phyloP scores from a whole-genome alignment of 2,113 vertebrate species.

The Cinclus mexicanus region DNA sequence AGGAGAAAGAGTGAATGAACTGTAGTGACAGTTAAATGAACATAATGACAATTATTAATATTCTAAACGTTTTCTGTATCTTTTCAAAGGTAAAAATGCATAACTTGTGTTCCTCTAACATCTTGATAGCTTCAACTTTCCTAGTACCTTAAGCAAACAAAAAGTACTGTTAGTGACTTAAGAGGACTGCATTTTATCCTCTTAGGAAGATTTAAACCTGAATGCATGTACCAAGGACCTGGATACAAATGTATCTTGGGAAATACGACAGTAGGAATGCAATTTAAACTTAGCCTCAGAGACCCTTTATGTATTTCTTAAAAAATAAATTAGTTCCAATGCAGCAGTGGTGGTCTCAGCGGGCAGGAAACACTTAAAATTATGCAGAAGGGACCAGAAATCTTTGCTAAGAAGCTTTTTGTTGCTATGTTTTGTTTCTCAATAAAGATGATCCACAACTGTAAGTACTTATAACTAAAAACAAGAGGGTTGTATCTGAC shows the following conservation, averaged over 20 bases:
- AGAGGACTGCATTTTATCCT: not conserved
- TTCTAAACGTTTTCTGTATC: not conserved
- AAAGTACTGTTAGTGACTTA: constrained; percentile 1
- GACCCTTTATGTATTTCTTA: constrained; percentile 21
- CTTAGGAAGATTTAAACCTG: constrained; percentile 34
- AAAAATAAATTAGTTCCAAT: constrained; percentile 63
- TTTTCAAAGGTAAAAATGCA: not conserved
- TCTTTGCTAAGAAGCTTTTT: constrained; percentile 47
- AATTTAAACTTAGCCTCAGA: constrained; percentile 50
- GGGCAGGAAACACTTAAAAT: constrained; percentile 46
- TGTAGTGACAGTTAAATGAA: not conserved
- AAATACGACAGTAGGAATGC: constrained; percentile 15
- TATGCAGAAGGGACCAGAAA: constrained; percentile 45
- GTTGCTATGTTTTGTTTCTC: constrained; percentile 50
- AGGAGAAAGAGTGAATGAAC: not conserved
- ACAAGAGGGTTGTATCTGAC: constrained; percentile 19
- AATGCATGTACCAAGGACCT: not conserved
- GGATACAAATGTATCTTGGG: not conserved
- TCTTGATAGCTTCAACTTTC: not conserved
- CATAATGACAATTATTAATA: not conserved
- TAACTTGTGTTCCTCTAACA: not conserved
- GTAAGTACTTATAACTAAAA: constrained; percentile 56
- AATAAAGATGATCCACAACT: constrained; percentile 46
- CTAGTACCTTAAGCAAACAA: not conserved
- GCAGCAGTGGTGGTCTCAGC: constrained; percentile 33